Evolutionary conservation across 2,888 invertebrate species (phyloP).

Genomic region (Nebria brevicollis): DNA sequence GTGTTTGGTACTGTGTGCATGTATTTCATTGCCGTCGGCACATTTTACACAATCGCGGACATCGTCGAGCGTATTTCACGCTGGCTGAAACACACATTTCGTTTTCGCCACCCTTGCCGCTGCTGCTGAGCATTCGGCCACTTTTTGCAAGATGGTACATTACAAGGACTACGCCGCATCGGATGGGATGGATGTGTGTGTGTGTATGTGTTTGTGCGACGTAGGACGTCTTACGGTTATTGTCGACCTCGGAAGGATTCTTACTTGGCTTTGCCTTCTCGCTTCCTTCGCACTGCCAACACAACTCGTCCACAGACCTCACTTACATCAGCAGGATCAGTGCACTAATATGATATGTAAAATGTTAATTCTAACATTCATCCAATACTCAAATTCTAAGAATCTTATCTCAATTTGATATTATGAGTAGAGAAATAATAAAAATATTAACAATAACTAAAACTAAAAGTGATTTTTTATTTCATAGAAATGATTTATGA

Average conservation of each 20-base stretch:
- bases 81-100: conserved; percentile 40
- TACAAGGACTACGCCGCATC: conserved; percentile 13
- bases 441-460: no score
- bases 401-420: no score
- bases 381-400: no score
- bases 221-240: conserved; percentile 39
- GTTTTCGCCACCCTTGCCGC: conserved; percentile 8
- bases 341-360: no score
- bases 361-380: no score
- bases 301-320: neutral
- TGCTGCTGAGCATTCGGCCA: conserved; percentile 17
- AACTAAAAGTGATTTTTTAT: no score
- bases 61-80: conserved; percentile 34
- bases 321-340: neutral
- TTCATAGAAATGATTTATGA: no score
- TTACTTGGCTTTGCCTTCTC: neutral
- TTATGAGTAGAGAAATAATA: no score
- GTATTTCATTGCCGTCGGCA: conserved; percentile 41
- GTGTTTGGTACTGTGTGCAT: conserved; percentile 7
- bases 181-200: neutral
- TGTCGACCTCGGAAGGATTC: conserved; percentile 31
- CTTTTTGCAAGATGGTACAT: conserved; percentile 45
- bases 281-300: neutral
- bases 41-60: conserved; percentile 41
- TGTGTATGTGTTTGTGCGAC: conserved; percentile 2